Base-by-base conservation (phyloP, 2,888 invertebrate genomes). In the Parnassius glacialis region DNA sequence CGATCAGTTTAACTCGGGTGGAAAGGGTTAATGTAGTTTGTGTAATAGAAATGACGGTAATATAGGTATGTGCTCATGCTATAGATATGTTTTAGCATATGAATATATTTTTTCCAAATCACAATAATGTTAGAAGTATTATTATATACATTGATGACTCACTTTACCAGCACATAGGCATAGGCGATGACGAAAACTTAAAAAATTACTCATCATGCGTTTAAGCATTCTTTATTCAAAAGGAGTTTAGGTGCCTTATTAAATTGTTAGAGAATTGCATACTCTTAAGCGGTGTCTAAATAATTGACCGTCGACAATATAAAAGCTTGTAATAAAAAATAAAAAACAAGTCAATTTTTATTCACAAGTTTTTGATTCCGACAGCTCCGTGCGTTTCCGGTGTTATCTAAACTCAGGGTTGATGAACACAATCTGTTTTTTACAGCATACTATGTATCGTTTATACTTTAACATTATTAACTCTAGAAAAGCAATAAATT, bases 111-210 rank as follows among this genome's bases (percentile, higher is more conserved):
- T 34, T 34, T 34, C 7, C 34, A 34, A 34, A 34, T 34, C 7
- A 7, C 5, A 34, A 5, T 34, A 34, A 34, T 34, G 34, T 34
- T 34, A 34, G 34, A 34, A 34, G 34, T 72, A 34, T 34, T 34
- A 34, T 72, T 57, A 13, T 52, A 55, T 55, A 59, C 62, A 62
- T 58, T 54, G 55, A 25, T 62, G 62, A 59, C 42, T 62, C 62
- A 62, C 12, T 41, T 41, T 47, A 57, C n/a, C 44, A 43, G 48
- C 55, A 55, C 13, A 53, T 47, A 34, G 11, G 53, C 45, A 52
- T 48, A 53, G 34, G 43, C 20, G 54, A 62, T 55, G 59, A 55
- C 55, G 59, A 59, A 55, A 62, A 59, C 47, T 42, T 55, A n/a
- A 58, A 53, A 59, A 62, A 55, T 62, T 62, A 59, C 62, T 62